Percentiles rank a stretch among this genome's conserved stretches.
Evolutionary conservation across 2,797 vertebrate genomes (phyloP).

Genomic region (Tapera naevia): DNA sequence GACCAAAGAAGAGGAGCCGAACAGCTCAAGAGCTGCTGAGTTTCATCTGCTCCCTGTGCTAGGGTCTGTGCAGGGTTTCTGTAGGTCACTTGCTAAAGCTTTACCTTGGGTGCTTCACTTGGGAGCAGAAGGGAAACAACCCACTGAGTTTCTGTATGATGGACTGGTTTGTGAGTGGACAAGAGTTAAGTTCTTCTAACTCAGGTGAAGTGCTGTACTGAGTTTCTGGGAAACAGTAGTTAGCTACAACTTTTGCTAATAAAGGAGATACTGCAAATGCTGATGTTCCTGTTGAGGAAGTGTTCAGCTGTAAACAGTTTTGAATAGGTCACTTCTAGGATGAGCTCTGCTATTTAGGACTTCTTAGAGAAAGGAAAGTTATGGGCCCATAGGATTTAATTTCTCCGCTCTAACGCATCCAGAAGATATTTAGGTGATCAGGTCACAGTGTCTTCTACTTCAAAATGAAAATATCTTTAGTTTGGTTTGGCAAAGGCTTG

Average conservation of each 20-base stretch:
- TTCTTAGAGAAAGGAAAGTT: not conserved
- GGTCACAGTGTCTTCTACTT: not conserved
- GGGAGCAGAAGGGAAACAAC: not conserved
- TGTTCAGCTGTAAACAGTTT: not conserved
- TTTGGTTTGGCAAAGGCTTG: not conserved
- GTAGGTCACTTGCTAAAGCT: not conserved
- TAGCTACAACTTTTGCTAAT: not conserved
- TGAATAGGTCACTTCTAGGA: not conserved
- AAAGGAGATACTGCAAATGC: not conserved
- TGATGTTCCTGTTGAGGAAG: not conserved
- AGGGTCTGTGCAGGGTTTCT: not conserved
- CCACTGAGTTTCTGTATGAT: accelerated
- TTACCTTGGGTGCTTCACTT: not conserved
- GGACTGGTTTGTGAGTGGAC: not conserved
- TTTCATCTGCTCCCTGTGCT: not conserved
- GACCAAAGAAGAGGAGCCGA: not conserved
- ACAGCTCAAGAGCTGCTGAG: not conserved
- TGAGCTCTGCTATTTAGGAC: not conserved
- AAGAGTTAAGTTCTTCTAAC: not conserved
- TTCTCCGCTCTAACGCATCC: not conserved
- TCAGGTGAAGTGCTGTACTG: not conserved
- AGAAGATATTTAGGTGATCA: not conserved
- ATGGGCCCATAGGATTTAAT: not conserved
- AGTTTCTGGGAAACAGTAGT: not conserved
- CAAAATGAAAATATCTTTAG: not conserved